Evolutionary conservation across 1,140 invertebrate genomes (phyloP).

Genomic region (Drosophila ambigua): DNA sequence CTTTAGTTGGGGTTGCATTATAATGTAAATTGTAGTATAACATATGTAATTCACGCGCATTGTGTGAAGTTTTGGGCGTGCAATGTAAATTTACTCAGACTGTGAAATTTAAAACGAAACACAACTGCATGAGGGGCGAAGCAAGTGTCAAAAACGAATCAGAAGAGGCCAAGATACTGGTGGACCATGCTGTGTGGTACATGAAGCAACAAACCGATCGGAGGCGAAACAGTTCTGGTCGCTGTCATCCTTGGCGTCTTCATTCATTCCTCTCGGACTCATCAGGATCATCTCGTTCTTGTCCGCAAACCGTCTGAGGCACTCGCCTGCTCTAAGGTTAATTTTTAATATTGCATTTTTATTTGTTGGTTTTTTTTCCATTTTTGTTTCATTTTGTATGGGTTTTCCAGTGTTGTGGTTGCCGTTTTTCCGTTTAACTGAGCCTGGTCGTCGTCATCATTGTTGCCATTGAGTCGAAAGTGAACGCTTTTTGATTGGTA

Average conservation of each 20-base stretch:
- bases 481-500: conserved; percentile 66
- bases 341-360: conserved; percentile 24
- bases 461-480: conserved; percentile 71
- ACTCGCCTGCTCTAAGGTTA: conserved; percentile 22
- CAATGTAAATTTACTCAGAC: conserved; percentile 16
- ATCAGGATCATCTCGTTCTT: conserved; percentile 12
- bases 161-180: conserved; percentile 5
- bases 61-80: conserved; percentile 9
- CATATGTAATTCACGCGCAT: conserved; percentile 23
- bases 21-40: conserved; percentile 34
- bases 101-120: conserved; percentile 34
- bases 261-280: not conserved
- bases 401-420: conserved; percentile 10
- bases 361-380: conserved; percentile 11
- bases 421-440: conserved; percentile 47
- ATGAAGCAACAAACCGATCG: conserved; percentile 9
- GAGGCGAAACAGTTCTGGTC: conserved; percentile 5
- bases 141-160: not conserved
- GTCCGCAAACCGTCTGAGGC: conserved; percentile 21
- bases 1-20: conserved; percentile 21
- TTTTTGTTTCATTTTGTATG: conserved; percentile 18
- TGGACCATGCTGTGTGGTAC: conserved; percentile 15
- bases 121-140: conserved; percentile 16
- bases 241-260: conserved; percentile 1
- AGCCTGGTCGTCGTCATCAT: conserved; percentile 51